phyloP scores from a whole-genome alignment of 2,888 invertebrate species.

The Marronus borbonicus region DNA sequence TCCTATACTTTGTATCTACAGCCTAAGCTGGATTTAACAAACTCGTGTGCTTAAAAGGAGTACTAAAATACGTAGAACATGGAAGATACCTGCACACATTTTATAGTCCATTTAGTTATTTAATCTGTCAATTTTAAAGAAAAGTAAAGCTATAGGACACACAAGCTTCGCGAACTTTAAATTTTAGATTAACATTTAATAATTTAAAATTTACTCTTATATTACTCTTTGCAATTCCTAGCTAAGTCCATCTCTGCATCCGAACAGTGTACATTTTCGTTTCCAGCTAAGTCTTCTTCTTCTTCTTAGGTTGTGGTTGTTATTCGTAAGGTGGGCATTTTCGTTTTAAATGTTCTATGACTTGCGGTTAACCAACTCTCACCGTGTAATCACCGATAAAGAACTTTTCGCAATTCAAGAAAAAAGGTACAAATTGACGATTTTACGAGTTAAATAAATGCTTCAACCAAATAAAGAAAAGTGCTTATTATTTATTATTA shows the following conservation, averaged over 20 bases:
- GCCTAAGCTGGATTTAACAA: no score
- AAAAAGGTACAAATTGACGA: slow-evolving; percentile 25
- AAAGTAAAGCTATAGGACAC: no score
- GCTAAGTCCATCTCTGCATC: slow-evolving; percentile 21
- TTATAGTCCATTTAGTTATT: no score
- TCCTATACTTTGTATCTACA: no score
- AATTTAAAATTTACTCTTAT: no score
- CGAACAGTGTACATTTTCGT: slow-evolving; percentile 19
- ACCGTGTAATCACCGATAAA: slow-evolving; percentile 32
- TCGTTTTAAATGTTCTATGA: slow-evolving; percentile 41
- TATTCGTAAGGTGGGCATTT: slow-evolving; percentile 4
- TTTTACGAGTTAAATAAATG: slow-evolving; percentile 34
- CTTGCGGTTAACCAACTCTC: slow-evolving; percentile 30
- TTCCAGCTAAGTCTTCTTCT: slow-evolving; percentile 8
- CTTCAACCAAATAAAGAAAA: slow-evolving; percentile 11
- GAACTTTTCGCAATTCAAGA: slow-evolving; percentile 29
- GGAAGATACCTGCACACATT: no score
- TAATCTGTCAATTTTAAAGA: no score
- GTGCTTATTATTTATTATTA: slow-evolving; percentile 31
- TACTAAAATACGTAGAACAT: no score
- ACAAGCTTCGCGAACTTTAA: no score
- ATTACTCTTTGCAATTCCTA: neutral
- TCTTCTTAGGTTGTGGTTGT: slow-evolving; percentile 1
- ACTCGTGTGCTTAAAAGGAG: no score
- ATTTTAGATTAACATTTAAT: no score